Evolutionary conservation across 2,113 vertebrate species (phyloP).

Genomic region (Silurus meridionalis): DNA sequence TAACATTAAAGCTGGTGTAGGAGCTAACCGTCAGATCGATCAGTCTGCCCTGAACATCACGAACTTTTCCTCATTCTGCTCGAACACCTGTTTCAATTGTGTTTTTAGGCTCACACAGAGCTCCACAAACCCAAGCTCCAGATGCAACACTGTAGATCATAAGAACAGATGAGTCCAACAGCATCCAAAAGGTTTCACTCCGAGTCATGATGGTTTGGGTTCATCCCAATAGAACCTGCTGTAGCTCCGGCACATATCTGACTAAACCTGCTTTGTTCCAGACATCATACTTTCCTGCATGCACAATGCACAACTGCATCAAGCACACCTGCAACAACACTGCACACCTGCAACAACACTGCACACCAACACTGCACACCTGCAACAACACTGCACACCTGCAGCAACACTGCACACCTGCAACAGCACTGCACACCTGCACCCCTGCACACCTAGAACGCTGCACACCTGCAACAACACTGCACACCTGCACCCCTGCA

Average conservation of each 20-base stretch:
- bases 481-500: not conserved
- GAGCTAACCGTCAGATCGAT: not conserved
- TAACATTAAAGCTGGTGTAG: not conserved
- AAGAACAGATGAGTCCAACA: not conserved
- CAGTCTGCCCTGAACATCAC: not conserved
- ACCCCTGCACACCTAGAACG: no score
- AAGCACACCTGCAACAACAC: not conserved
- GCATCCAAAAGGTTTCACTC: not conserved
- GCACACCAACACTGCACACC: no score
- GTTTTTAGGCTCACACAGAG: not conserved
- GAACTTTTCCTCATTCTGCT: not conserved
- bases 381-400: not conserved
- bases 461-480: not conserved
- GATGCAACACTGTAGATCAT: not conserved
- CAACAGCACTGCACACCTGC: no score
- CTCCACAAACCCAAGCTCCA: not conserved
- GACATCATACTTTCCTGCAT: not conserved
- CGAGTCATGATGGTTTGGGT: not conserved
- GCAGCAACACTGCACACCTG: not conserved
- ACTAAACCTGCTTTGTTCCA: not conserved
- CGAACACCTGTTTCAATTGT: not conserved
- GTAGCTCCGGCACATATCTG: not conserved
- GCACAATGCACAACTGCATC: not conserved
- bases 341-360: no score
- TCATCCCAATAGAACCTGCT: not conserved